Base-by-base conservation (phyloP, 2,888 invertebrate genomes). In the Polydrusus cervinus region DNA sequence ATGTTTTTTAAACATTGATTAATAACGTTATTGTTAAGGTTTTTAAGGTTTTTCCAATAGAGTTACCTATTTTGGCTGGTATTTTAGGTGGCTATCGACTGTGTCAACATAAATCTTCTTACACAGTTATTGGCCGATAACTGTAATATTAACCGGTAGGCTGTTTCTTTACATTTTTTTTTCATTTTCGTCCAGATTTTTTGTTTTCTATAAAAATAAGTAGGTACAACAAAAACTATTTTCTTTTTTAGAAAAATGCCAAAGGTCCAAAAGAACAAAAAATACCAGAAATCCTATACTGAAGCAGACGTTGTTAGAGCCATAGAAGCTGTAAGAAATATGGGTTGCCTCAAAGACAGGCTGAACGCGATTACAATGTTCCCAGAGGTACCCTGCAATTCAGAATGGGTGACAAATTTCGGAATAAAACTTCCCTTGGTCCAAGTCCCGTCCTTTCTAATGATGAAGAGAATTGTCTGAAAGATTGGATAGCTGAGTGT, bases 361-460 rank as follows among this genome's bases (percentile, higher is more conserved):
- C 55, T 55, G n/a, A 8, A 55, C 11, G 20, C 16, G 18, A 55
- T 11, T 55, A 13, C n/a, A 18, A 18, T 16, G 55, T 65, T 20
- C 47, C 65, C n/a, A 49, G 65, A 65, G 49, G 45, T 20, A 65
- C 47, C 13, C 11, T 65, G 16, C 49, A 65, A 25, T 65, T 51
- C 14, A 13, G 65, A 49, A 47, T 9, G 8, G 25, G 49, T 8
- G 47, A 18, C 34, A 47, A 38, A 38, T 65, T 65, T 38, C 65
- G 45, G 25, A 47, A 18, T 13, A 65, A 65, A 49, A 47, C 65
- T 65, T 25, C 49, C 25, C 49, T 7, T 20, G 65, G 49, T n/a
- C 65, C 65, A 10, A 30, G 30, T 25, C 65, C 65, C 14, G 14
- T 65, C 10, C 65, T 65, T 49, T 47, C 65, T 30, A 10, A 1